A percentile compares a stretch with the other conserved stretches of the same genome.
Evolutionary conservation across 2,113 vertebrate species (phyloP).

Genomic region (Centrocercus urophasianus): DNA sequence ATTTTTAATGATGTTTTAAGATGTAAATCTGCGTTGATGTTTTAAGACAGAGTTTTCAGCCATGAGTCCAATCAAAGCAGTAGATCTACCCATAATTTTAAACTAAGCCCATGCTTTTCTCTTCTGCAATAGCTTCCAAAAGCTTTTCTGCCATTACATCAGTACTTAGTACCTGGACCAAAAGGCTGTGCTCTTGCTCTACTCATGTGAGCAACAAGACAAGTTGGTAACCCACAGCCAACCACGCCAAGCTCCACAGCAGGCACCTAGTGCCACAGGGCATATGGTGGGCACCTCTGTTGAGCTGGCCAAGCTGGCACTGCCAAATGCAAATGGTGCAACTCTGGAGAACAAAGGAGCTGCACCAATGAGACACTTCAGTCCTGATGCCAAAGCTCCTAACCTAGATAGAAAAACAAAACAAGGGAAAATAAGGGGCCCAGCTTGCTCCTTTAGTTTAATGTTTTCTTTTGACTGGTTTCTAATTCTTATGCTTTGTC

Average conservation of each 20-base stretch:
- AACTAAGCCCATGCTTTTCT: neutral
- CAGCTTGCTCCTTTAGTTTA: neutral
- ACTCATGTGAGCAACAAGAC: neutral
- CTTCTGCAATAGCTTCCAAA: neutral
- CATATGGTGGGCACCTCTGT: neutral
- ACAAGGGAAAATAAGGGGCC: neutral
- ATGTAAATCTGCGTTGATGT: neutral
- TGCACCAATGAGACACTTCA: neutral
- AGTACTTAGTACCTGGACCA: neutral
- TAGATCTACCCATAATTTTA: neutral
- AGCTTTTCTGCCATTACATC: neutral
- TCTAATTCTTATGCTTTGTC: neutral
- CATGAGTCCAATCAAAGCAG: neutral
- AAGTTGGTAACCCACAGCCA: neutral
- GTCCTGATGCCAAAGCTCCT: neutral
- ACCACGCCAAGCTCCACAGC: neutral
- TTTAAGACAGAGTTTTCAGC: neutral
- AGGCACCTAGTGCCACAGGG: neutral
- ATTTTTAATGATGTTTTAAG: neutral
- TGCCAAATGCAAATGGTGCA: neutral
- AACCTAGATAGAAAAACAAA: neutral
- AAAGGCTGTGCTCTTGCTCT: neutral
- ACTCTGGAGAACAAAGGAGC: neutral
- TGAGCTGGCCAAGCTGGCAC: accelerated
- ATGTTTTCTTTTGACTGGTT: neutral